Evolutionary conservation across 2,113 vertebrate genomes (phyloP).

Genomic region (Euleptes europaea): DNA sequence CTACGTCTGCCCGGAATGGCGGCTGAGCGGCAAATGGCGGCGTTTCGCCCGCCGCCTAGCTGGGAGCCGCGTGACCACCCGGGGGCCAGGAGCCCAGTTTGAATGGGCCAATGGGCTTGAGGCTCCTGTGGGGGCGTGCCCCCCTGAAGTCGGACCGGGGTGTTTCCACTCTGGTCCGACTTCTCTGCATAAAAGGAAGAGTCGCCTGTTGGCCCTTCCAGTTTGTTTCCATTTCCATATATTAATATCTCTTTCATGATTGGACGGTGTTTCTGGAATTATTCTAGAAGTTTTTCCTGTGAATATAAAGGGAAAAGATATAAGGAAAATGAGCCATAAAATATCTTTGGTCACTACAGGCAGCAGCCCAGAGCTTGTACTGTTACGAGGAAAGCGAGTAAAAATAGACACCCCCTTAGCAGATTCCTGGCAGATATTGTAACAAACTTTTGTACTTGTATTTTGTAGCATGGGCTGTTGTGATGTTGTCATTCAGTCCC

Average conservation of each 20-base stretch:
- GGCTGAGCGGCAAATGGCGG: too few species aligned
- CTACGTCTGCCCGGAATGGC: too few species aligned
- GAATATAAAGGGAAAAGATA: neutral
- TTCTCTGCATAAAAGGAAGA: too few species aligned
- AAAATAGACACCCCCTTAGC: neutral
- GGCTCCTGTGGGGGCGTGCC: too few species aligned
- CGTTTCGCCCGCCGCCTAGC: too few species aligned
- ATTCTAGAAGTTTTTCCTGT: neutral
- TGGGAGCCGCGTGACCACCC: too few species aligned
- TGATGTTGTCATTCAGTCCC: neutral
- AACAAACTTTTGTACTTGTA: neutral
- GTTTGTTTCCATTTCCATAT: too few species aligned
- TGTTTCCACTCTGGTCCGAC: too few species aligned
- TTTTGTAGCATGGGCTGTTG: slow-evolving; percentile 5
- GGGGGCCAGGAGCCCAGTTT: too few species aligned
- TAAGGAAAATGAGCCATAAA: neutral
- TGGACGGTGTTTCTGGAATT: neutral
- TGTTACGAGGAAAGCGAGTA: neutral
- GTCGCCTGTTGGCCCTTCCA: too few species aligned
- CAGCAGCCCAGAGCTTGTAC: neutral
- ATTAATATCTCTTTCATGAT: neutral
- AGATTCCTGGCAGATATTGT: neutral
- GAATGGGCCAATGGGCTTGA: too few species aligned
- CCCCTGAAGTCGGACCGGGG: too few species aligned
- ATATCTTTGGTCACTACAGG: neutral